Percentiles rank a stretch among this genome's conserved stretches.
Evolutionary conservation across 2,797 vertebrate species (phyloP).

Genomic region (Paguma larvata): DNA sequence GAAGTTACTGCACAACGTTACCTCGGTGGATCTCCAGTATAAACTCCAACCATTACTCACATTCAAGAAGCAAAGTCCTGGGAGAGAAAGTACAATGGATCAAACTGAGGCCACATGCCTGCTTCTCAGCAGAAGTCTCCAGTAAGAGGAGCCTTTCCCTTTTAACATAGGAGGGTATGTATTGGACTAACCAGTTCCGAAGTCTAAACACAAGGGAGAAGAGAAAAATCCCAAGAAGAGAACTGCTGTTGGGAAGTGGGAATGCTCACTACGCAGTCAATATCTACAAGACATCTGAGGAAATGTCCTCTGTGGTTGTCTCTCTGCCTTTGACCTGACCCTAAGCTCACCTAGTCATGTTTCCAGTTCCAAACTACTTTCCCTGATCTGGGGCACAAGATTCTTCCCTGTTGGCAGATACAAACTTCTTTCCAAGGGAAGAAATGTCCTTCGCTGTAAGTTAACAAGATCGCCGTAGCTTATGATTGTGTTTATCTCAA

Average conservation of each 20-base stretch:
- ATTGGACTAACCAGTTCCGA: background rate
- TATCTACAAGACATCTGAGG: background rate
- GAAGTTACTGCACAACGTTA: background rate
- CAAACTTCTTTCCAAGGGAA: background rate
- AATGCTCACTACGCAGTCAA: background rate
- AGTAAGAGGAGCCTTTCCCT: background rate
- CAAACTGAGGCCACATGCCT: background rate
- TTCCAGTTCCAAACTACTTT: background rate
- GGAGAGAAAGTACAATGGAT: background rate
- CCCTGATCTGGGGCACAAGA: rapidly evolving
- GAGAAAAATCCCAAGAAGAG: background rate
- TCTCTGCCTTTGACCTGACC: background rate
- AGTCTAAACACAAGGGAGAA: background rate
- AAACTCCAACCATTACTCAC: background rate
- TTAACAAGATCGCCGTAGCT: background rate
- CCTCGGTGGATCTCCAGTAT: background rate
- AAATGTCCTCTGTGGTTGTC: background rate
- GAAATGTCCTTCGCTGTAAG: background rate
- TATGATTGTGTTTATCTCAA: background rate
- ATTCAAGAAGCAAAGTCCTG: background rate
- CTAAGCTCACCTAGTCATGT: background rate
- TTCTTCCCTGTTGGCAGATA: background rate
- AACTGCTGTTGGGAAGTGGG: background rate
- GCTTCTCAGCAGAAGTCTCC: background rate
- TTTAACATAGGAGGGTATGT: background rate